phyloP scores from a whole-genome alignment of 2,888 invertebrate genomes.

The Halocaridina rubra region DNA sequence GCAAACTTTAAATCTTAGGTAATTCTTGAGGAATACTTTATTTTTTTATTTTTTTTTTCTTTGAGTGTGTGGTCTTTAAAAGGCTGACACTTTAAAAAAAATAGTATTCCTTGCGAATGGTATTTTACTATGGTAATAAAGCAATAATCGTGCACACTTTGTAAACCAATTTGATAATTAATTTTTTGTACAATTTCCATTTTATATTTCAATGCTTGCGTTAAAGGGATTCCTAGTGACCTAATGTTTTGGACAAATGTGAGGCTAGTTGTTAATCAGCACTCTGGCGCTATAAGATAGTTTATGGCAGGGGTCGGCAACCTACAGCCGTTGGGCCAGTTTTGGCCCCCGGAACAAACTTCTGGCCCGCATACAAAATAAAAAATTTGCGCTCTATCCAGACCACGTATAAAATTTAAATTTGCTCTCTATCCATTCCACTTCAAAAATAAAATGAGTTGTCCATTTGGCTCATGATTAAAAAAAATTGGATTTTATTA shows the following conservation, averaged over 20 bases:
- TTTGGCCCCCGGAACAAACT: too few species aligned
- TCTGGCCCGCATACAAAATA: too few species aligned
- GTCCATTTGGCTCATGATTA: too few species aligned
- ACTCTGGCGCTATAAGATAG: constrained; percentile 50
- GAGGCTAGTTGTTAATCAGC: constrained; percentile 41
- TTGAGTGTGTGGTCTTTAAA: too few species aligned
- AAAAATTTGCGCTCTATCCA: too few species aligned
- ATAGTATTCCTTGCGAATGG: constrained; percentile 1
- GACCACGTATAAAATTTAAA: too few species aligned
- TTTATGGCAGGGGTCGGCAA: too few species aligned
- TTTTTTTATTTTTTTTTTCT: background rate
- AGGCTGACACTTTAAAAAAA: background rate
- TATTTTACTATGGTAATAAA: constrained; percentile 45
- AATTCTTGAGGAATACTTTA: background rate
- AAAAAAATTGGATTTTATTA: too few species aligned
- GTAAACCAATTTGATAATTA: too few species aligned
- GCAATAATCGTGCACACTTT: constrained; percentile 33
- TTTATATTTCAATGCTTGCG: constrained; percentile 30
- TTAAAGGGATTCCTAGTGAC: constrained; percentile 56
- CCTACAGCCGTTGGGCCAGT: too few species aligned
- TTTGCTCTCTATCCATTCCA: too few species aligned
- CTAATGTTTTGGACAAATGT: constrained; percentile 37
- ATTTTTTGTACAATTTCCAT: constrained; percentile 15
- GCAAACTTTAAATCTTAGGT: background rate
- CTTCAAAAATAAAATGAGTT: too few species aligned